These are phyloP conservation scores for Lethenteron camtschaticum DNA, from an alignment of 2,113 vertebrate species.

Conservation along the genomic window DNA sequence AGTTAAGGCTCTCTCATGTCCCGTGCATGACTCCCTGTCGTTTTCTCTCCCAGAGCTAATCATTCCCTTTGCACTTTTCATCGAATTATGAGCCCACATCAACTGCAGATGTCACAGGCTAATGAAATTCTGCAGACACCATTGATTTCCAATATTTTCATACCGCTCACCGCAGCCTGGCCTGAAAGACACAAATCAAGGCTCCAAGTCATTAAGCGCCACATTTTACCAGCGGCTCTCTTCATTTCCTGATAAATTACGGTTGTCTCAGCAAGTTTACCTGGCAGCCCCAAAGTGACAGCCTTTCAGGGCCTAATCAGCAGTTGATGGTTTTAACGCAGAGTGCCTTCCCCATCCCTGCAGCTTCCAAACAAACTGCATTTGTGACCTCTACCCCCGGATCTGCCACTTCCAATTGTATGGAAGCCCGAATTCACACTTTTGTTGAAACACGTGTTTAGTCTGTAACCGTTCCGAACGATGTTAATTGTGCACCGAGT, in stretches of 20 bases:
- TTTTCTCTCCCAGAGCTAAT: constrained; percentile 69
- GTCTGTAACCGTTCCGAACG: too few relatives aligned
- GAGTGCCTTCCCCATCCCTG: background rate
- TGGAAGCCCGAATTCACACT: too few relatives aligned
- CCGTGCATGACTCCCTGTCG: constrained; percentile 32
- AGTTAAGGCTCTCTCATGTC: constrained; percentile 53
- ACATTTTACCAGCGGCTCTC: constrained; percentile 48
- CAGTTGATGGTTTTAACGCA: constrained; percentile 25
- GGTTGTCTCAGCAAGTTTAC: constrained; percentile 57
- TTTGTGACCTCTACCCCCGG: background rate
- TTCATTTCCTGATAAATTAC: constrained; percentile 81
- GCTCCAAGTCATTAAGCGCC: constrained; percentile 93
- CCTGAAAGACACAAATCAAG: constrained; percentile 79
- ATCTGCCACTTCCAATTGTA: too few relatives aligned
- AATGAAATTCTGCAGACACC: constrained; percentile 98
- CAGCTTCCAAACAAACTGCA: constrained; percentile 1
- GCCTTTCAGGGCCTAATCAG: constrained; percentile 34
- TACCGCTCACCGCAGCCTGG: constrained; percentile 71
- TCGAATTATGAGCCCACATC: constrained; percentile 98
- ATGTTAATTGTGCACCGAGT: too few relatives aligned
- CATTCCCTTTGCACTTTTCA: constrained; percentile 96
- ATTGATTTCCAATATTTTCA: constrained; percentile 99
- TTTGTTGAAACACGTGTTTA: too few relatives aligned
- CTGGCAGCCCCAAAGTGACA: constrained; percentile 51
- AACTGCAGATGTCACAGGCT: constrained; percentile 91